Percentiles rank a stretch among this genome's conserved stretches.
Conservation (phyloP, 2,888 invertebrate genomes). For the Lordiphosa fenestrarum region DNA sequence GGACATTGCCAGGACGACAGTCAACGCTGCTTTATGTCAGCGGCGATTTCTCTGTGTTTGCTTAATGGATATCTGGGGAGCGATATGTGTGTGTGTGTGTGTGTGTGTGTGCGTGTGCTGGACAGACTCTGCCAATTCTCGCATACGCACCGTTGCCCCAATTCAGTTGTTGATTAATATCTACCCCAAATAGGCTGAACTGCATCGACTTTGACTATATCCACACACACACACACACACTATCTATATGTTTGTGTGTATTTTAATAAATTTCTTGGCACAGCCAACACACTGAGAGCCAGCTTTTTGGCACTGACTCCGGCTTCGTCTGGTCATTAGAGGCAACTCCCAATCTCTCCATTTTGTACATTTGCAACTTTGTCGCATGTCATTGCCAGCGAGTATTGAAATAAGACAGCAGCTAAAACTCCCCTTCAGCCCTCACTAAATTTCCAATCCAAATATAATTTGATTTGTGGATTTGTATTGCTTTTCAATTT, state of each 20-base stretch:
- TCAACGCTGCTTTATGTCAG: slow-evolving; percentile 50
- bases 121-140: slow-evolving; percentile 51
- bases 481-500: slow-evolving; percentile 57
- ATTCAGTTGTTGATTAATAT: slow-evolving; percentile 46
- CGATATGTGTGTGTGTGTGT: slow-evolving; percentile 19
- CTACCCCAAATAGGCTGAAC: slow-evolving; percentile 6
- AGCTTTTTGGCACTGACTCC: slow-evolving; percentile 8
- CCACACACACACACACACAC: background rate
- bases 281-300: background rate
- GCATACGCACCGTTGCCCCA: slow-evolving; percentile 48
- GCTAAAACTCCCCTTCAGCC: slow-evolving; percentile 14
- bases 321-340: slow-evolving; percentile 10
- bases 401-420: slow-evolving; percentile 32
- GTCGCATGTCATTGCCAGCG: slow-evolving; percentile 13
- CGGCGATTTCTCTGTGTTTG: slow-evolving; percentile 46
- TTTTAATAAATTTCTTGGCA: slow-evolving; percentile 19
- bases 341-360: slow-evolving; percentile 9
- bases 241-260: background rate
- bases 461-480: slow-evolving; percentile 54
- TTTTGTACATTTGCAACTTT: slow-evolving; percentile 18
- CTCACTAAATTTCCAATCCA: slow-evolving; percentile 26
- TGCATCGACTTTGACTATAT: background rate
- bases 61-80: slow-evolving; percentile 36
- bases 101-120: slow-evolving; percentile 35
- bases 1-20: slow-evolving; percentile 46